These are phyloP conservation scores for Parauchenoglanis punctatus DNA, from an alignment of 2,797 vertebrate species.

Conservation along the genomic window DNA sequence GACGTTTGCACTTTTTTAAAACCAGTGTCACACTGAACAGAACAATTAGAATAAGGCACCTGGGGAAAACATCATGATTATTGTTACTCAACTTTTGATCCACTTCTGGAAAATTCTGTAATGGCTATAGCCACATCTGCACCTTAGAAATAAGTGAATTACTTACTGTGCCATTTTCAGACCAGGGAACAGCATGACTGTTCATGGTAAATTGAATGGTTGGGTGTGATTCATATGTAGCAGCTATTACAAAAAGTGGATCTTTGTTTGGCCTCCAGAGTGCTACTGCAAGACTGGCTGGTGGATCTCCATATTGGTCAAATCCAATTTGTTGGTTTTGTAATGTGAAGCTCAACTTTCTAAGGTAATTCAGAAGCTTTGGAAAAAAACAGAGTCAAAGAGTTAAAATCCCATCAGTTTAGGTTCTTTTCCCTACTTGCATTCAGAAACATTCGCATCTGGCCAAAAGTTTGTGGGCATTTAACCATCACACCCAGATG, in stretches of 20 bases:
- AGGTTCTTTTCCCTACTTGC: background rate
- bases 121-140: background rate
- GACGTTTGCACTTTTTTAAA: constrained; percentile 62
- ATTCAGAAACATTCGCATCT: background rate
- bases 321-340: constrained; percentile 72
- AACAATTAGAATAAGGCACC: constrained; percentile 74
- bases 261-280: constrained; percentile 74
- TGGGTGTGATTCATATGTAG: constrained; percentile 67
- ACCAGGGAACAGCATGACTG: constrained; percentile 71
- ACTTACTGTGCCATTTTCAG: constrained; percentile 64
- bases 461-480: background rate
- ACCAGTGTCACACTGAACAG: constrained; percentile 69
- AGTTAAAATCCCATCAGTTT: background rate
- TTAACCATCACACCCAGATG: background rate
- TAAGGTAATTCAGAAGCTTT: constrained; percentile 80
- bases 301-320: constrained; percentile 71
- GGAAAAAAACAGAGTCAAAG: background rate
- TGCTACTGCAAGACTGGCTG: constrained; percentile 70
- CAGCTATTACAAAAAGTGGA: constrained; percentile 63
- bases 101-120: background rate
- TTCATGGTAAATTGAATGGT: constrained; percentile 61
- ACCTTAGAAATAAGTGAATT: background rate
- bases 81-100: background rate
- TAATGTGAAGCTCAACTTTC: constrained; percentile 80
- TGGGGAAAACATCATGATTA: constrained; percentile 37